phyloP scores from a whole-genome alignment of 2,113 vertebrate species.

The Phasianus colchicus region DNA sequence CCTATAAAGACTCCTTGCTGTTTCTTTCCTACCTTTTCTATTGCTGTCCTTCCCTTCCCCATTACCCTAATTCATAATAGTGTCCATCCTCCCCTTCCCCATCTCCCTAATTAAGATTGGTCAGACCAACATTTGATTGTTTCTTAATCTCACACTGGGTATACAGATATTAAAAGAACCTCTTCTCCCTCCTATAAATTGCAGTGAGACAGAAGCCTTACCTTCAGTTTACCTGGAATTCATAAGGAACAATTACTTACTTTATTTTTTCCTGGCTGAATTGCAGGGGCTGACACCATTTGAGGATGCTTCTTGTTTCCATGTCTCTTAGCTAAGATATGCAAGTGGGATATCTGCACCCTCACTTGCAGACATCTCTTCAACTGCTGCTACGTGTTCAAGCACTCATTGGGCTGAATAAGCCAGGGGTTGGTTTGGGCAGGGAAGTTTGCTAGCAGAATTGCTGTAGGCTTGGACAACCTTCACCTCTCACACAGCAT shows the following conservation, averaged over 20 bases:
- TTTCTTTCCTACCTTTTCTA: too few species aligned
- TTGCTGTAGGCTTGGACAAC: neutral
- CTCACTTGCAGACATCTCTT: neutral
- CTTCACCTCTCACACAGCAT: neutral
- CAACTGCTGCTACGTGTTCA: neutral
- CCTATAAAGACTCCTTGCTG: too few species aligned
- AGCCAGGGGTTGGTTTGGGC: neutral
- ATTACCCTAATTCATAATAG: too few species aligned
- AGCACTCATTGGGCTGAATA: neutral
- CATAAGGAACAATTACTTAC: neutral
- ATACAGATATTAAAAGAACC: too few species aligned
- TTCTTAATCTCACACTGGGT: too few species aligned
- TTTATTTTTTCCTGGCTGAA: neutral
- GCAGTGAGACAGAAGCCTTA: too few species aligned
- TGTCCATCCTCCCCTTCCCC: too few species aligned
- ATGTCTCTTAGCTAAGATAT: neutral
- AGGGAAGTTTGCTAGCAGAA: too few species aligned
- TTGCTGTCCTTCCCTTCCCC: too few species aligned
- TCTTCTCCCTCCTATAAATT: too few species aligned
- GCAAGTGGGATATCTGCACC: neutral
- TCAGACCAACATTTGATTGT: too few species aligned
- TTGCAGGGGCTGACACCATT: neutral
- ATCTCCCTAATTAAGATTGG: too few species aligned
- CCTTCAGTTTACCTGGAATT: neutral
- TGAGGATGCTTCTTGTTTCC: neutral